phyloP scores from a whole-genome alignment of 2,888 invertebrate species.

The Auanema freiburgensis region DNA sequence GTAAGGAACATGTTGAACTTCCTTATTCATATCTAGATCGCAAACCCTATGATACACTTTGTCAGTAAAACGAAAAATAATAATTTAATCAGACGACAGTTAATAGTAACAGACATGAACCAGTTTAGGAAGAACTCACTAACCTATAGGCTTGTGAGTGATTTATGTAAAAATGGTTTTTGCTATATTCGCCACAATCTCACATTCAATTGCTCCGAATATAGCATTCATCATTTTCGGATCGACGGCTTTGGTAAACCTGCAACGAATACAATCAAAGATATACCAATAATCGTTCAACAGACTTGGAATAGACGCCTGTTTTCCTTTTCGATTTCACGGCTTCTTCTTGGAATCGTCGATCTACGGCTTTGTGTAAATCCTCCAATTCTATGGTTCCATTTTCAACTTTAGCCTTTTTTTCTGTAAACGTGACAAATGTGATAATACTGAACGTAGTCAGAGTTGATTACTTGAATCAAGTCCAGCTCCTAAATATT shows the following conservation, averaged over 20 bases:
- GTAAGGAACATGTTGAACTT: too few relatives aligned
- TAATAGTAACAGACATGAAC: constrained; percentile 80
- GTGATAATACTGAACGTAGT: neutral
- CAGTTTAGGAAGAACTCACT: constrained; percentile 94
- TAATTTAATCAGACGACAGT: constrained; percentile 70
- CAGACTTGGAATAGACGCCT: constrained; percentile 32
- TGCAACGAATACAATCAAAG: constrained; percentile 16
- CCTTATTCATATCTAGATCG: too few relatives aligned
- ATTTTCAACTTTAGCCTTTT: constrained; percentile 10
- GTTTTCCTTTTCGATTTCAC: constrained; percentile 29
- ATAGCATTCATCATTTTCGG: constrained; percentile 56
- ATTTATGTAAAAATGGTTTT: too few relatives aligned
- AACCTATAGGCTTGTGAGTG: constrained; percentile 77
- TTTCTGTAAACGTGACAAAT: constrained; percentile 5
- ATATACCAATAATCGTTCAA: neutral
- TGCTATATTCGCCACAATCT: too few relatives aligned
- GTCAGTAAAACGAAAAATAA: neutral
- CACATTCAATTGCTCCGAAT: constrained; percentile 53
- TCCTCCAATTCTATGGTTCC: constrained; percentile 12
- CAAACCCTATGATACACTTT: too few relatives aligned
- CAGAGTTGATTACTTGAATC: constrained; percentile 11
- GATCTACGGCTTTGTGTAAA: constrained; percentile 34
- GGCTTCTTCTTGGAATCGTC: too few relatives aligned
- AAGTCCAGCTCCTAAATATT: constrained; percentile 22
- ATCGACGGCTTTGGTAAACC: constrained; percentile 59